phyloP scores from a whole-genome alignment of 2,888 invertebrate genomes.

The Standfussiana lucernea region DNA sequence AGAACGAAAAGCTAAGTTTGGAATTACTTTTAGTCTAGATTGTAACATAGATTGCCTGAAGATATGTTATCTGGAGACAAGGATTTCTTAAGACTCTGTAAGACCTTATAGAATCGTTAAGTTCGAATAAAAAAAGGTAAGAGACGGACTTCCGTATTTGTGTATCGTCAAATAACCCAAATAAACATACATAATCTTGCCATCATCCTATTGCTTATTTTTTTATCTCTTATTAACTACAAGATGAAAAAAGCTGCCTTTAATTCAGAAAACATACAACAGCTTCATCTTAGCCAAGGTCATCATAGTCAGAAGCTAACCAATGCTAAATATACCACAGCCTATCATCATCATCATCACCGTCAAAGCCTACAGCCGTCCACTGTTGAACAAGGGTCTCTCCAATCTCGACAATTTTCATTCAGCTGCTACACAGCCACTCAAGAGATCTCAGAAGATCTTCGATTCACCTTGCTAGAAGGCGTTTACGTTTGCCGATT shows the following conservation, averaged over 20 bases:
- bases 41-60: constrained; percentile 2
- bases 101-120: neutral
- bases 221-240: neutral
- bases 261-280: neutral
- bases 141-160: neutral
- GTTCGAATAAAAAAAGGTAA: neutral
- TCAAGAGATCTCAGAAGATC: no score
- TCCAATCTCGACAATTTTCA: neutral
- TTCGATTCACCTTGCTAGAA: no score
- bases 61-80: neutral
- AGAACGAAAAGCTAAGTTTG: constrained; percentile 18
- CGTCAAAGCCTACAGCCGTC: no score
- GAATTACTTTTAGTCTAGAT: constrained; percentile 32
- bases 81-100: neutral
- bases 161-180: neutral
- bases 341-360: neutral
- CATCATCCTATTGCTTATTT: neutral
- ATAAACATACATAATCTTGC: neutral
- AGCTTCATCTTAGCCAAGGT: neutral
- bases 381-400: neutral
- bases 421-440: no score
- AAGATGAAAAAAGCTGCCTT: neutral
- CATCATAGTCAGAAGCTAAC: no score
- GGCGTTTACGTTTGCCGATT: no score
- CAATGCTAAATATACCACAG: no score